Evolutionary conservation across 2,797 vertebrate genomes (phyloP).

Genomic region (Myotis planiceps): DNA sequence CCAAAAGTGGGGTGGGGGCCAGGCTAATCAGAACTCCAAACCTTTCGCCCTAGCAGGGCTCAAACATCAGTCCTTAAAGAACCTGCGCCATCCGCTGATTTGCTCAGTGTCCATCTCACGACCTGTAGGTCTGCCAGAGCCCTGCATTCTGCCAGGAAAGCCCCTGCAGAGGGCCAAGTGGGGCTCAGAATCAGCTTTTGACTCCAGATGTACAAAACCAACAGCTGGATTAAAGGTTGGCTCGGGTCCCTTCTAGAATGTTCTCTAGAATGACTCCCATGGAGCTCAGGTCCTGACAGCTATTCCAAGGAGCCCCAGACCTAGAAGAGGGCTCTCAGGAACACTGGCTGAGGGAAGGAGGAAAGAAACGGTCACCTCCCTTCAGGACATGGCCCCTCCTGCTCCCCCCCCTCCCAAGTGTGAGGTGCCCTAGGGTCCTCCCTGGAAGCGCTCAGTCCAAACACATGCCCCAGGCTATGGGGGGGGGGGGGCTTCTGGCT

Average conservation of each 20-base stretch:
- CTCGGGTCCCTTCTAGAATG: neutral
- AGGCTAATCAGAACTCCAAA: neutral
- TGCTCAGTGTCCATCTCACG: neutral
- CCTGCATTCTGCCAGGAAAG: neutral
- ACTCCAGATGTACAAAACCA: neutral
- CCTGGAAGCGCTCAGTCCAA: fast-evolving
- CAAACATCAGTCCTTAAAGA: too few species aligned
- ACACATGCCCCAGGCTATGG: fast-evolving
- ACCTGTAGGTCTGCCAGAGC: neutral
- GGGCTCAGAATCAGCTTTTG: neutral
- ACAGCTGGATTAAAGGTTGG: neutral
- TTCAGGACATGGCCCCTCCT: neutral
- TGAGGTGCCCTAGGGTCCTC: neutral
- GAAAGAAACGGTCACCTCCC: neutral
- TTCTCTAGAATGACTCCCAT: neutral
- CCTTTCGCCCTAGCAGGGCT: neutral
- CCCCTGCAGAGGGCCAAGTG: neutral
- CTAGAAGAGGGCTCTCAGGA: neutral
- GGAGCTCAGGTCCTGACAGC: neutral
- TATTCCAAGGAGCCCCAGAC: neutral
- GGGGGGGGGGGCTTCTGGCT: neutral
- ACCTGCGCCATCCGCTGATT: fast-evolving
- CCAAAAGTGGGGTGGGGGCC: neutral
- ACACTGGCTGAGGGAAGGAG: too few species aligned
- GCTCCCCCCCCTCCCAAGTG: fast-evolving